Base-by-base conservation (phyloP, 2,797 vertebrate genomes). In the Myotis myotis region DNA sequence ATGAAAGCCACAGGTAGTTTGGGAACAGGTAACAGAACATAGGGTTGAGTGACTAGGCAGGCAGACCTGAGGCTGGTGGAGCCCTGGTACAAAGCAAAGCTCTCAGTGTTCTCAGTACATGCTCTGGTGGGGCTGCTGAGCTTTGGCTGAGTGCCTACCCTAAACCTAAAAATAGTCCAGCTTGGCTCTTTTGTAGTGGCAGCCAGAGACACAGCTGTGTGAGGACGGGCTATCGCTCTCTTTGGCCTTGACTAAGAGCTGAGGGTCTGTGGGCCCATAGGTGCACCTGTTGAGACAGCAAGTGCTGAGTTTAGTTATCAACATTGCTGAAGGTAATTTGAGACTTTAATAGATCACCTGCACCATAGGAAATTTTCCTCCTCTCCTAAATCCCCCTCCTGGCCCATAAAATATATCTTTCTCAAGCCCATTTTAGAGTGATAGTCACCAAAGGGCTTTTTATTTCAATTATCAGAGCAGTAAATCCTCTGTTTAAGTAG, bases 191-290 rank as follows among this genome's bases (percentile, higher is more conserved):
- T 87, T 93, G 51, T 92, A 87, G 91, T 85, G 51, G 62, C 75
- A 95, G 84, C 94, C 53, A 96, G 94, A 94, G 33, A 47, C 86
- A 16, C 91, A 96, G 91, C 94, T 96, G 93, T 89, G 62, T 89
- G 80, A 47, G 57, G 79, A 88, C 57, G 87, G 55, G 51, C 70
- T 81, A 9, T 85, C 82, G 92, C 92, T 93, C 78, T 82, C 71
- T 30, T 93, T 95, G 82, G 71, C 82, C 91, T 92, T 95, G 76
- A 94, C 94, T 89, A 95, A 90, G 74, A 91, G 57, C 76, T 88
- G 33, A 92, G 90, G 68, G 71, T 87, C 49, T 20, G 80, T 95
- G 91, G 72, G 60, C 76, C 85, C 80, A 44, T 75, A 36, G 47
- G 28, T 84, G 84, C 80, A 95, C 89, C 95, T 96, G 84, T 95